Percentiles rank a stretch among this genome's conserved stretches.
phyloP scores from a whole-genome alignment of 2,113 vertebrate genomes.

The Seriola quinqueradiata region DNA sequence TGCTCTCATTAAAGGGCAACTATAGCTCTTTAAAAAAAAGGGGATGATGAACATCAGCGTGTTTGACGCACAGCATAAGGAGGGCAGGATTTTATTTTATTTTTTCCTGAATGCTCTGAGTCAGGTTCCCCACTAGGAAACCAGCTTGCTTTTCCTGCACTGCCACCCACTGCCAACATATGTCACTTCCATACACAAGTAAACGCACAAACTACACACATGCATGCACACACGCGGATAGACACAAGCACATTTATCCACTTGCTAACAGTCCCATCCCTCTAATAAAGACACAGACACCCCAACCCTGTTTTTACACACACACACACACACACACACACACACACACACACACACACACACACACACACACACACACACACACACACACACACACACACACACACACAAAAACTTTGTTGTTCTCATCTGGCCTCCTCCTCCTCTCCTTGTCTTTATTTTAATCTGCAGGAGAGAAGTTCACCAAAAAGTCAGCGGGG shows the following conservation, averaged over 20 bases:
- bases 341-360: background rate
- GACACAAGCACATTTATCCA: constrained; percentile 1
- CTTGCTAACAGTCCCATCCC: constrained; percentile 12
- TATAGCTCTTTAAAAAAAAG: constrained; percentile 11
- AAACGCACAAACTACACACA: constrained; percentile 27
- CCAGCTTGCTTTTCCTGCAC: constrained; percentile 60
- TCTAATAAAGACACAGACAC: constrained; percentile 10
- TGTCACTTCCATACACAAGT: constrained; percentile 53
- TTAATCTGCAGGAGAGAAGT: constrained; percentile 80
- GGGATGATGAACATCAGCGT: constrained; percentile 12
- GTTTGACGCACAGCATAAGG: constrained; percentile 23
- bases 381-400: background rate
- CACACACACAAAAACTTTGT: constrained; percentile 49
- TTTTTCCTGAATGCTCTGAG: constrained; percentile 44
- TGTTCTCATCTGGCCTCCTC: constrained; percentile 70
- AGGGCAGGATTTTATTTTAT: background rate
- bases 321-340: background rate
- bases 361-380: background rate
- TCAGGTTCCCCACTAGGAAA: constrained; percentile 47
- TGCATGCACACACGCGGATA: background rate
- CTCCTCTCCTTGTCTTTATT: constrained; percentile 71
- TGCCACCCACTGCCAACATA: constrained; percentile 72
- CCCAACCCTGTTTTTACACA: background rate
- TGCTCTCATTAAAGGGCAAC: constrained; percentile 18
- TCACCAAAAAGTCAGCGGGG: constrained; percentile 83